phyloP scores from a whole-genome alignment of 2,888 invertebrate species.

The Tridacna crocea region DNA sequence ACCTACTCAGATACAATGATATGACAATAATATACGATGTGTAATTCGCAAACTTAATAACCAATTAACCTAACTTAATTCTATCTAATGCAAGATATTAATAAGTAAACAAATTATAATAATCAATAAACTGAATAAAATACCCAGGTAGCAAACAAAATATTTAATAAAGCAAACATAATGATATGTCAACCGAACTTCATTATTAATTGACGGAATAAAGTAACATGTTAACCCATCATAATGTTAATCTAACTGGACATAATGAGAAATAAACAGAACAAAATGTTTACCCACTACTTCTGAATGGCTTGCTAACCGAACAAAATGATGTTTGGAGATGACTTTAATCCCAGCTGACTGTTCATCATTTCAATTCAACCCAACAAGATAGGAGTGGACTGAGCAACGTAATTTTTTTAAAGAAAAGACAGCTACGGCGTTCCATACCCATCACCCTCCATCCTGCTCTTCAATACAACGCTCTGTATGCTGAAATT shows the following conservation, averaged over 20 bases:
- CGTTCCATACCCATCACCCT: not conserved
- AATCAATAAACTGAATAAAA: too few relatives aligned
- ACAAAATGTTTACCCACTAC: not conserved
- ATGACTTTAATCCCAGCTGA: not conserved
- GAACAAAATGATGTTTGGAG: not conserved
- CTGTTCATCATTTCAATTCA: not conserved
- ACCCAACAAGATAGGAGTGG: not conserved
- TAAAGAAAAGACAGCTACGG: not conserved
- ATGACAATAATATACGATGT: too few relatives aligned
- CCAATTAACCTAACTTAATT: too few relatives aligned
- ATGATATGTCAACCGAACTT: conserved; percentile 2
- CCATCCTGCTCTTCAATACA: too few relatives aligned
- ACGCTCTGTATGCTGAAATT: too few relatives aligned
- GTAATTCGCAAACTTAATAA: too few relatives aligned
- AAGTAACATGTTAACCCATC: not conserved
- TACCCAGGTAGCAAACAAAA: not conserved
- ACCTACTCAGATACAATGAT: too few relatives aligned
- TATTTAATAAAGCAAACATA: not conserved
- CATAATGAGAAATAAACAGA: not conserved
- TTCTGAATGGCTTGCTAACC: not conserved
- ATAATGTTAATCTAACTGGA: not conserved
- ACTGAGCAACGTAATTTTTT: not conserved
- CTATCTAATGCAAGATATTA: too few relatives aligned
- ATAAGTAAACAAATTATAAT: too few relatives aligned
- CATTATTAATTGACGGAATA: not conserved